Conservation (phyloP, 2,888 invertebrate species). For the Parnassius orleans region DNA sequence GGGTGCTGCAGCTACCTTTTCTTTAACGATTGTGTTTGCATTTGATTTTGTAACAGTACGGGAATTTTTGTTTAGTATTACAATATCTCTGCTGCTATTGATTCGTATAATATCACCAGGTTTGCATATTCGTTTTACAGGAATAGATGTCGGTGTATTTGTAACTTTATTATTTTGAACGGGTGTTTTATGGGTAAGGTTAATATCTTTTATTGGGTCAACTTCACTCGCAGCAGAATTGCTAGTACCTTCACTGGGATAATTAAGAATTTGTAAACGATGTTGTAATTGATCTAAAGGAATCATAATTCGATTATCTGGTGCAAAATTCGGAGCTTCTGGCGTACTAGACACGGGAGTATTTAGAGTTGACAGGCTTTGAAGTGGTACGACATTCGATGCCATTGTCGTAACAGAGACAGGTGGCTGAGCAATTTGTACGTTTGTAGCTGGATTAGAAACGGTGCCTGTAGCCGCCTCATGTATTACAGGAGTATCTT, state of each 20-base stretch:
- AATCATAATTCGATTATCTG: background rate
- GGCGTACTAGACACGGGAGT: background rate
- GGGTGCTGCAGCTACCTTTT: background rate
- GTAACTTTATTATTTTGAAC: background rate
- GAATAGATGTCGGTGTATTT: too few relatives aligned
- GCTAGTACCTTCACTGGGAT: too few relatives aligned
- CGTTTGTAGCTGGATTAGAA: background rate
- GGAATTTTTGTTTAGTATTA: background rate
- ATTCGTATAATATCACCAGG: constrained; percentile 10
- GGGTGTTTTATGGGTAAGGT: too few relatives aligned
- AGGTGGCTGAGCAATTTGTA: background rate
- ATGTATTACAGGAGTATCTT: background rate
- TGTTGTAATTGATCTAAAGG: background rate
- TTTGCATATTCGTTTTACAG: background rate
- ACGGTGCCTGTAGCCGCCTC: background rate
- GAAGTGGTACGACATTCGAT: background rate
- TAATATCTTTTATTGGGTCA: too few relatives aligned
- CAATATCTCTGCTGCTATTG: background rate
- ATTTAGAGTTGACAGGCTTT: background rate
- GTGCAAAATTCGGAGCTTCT: background rate
- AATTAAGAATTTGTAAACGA: background rate
- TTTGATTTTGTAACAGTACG: background rate
- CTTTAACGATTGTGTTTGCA: background rate
- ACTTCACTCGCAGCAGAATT: too few relatives aligned
- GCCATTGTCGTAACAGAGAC: background rate